These are phyloP conservation scores for Liasis olivaceus DNA, from an alignment of 2,797 vertebrate genomes.

Conservation along the genomic window DNA sequence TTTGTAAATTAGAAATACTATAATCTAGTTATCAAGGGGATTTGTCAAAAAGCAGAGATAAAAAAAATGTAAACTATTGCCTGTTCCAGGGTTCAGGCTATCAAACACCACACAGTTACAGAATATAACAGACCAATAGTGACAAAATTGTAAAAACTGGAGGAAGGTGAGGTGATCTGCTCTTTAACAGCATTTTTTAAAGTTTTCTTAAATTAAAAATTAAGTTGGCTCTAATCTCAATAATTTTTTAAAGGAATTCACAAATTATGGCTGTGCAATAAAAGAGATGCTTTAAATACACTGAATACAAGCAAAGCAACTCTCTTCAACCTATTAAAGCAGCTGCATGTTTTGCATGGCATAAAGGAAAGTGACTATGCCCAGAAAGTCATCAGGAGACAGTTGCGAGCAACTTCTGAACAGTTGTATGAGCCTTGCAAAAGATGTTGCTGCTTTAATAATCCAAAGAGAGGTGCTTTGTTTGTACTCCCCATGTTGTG, in stretches of 20 bases:
- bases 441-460: neutral
- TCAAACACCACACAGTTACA: neutral
- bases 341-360: neutral
- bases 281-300: neutral
- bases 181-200: neutral
- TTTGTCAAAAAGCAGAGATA: neutral
- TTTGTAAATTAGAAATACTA: slow-evolving; percentile 3
- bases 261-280: neutral
- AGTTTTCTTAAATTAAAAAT: neutral
- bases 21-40: neutral
- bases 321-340: neutral
- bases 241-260: slow-evolving; percentile 25
- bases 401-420: neutral
- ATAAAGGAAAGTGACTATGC: neutral
- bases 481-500: neutral
- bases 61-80: neutral
- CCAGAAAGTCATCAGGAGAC: neutral
- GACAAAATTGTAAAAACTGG: neutral
- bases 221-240: slow-evolving; percentile 46
- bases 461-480: neutral
- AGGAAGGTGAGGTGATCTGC: neutral
- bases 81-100: neutral
- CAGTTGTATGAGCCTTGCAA: neutral
- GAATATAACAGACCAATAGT: too few relatives aligned
- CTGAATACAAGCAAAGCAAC: neutral